Base-by-base conservation (phyloP, 1,140 invertebrate species). In the Aphelenchoides fujianensis region DNA sequence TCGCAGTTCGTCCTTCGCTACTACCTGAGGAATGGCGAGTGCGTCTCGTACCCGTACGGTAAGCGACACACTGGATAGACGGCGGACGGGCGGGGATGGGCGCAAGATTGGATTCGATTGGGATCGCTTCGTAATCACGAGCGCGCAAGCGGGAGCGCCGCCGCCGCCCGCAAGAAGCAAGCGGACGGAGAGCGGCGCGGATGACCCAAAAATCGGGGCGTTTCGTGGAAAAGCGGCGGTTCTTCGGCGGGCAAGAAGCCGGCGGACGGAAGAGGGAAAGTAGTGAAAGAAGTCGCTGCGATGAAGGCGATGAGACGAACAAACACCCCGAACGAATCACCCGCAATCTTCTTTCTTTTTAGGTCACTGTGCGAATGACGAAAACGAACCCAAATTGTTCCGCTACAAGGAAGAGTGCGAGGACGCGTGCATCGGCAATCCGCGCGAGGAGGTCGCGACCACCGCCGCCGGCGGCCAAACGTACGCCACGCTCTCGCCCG, bases 361-460 rank as follows among this genome's bases (percentile, higher is more conserved):
- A 81, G 79, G 82, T 27, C 83, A 83, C 71, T 83, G 82, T 55
- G 72, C 74, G 9, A 82, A 66, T 19, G 83, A 84, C 53, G 79
- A 81, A 19, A 74, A 70, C 41, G 82, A 83, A 54, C 82, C 82
- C 2, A 70, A 76, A 61, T 69, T 83, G n/a, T 83, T 76, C 72
- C 81, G 81, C 2, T 83, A 84, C 71, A 83, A 83, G 63, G 83
- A 84, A 53, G 82, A 84, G 61, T 83, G 82, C 64, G 83, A 84
- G 66, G 81, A 84, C 53, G 70, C 81, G 27, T 83, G 82, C 68
- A 62, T 74, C 28, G 66, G 62, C 55, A 32, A 27, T 31, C 27
- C 30, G 31, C 54, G 35, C 27, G n/a, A 63, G 48, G 68, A 34
- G 2, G 55, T 57, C 19, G 48, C 48, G 16, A 36, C 63, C 23